A percentile compares a stretch with the other conserved stretches of the same genome.
phyloP scores from a whole-genome alignment of 2,113 vertebrate species.

The Anolis sagrei region DNA sequence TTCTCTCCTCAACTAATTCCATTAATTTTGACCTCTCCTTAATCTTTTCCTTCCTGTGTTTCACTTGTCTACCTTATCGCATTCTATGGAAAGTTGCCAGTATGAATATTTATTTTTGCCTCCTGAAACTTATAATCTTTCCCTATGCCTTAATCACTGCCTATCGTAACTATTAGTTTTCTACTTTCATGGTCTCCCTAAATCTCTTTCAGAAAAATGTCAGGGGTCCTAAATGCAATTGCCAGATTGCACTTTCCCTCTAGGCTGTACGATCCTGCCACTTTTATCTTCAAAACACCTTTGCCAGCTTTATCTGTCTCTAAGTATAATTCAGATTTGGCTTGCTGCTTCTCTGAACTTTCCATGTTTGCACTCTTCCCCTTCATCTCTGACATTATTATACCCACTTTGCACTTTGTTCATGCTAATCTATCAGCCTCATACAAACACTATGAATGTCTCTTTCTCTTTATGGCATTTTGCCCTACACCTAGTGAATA shows the following conservation, averaged over 20 bases:
- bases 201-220: constrained; percentile 7
- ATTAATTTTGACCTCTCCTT: neutral
- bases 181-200: constrained; percentile 3
- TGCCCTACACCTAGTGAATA: neutral
- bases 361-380: neutral
- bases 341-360: constrained; percentile 7
- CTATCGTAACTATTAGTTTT: constrained; percentile 25
- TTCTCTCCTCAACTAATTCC: neutral
- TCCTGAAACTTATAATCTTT: neutral
- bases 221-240: neutral
- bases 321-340: constrained; percentile 19
- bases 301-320: neutral
- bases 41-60: neutral
- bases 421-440: neutral
- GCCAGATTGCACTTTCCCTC: neutral
- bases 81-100: neutral
- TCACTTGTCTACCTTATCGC: neutral
- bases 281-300: constrained; percentile 16
- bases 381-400: neutral
- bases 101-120: neutral
- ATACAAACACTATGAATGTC: neutral
- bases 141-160: neutral
- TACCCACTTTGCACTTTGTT: neutral
- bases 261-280: neutral
- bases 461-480: constrained; percentile 1